phyloP scores from a whole-genome alignment of 2,888 invertebrate genomes.

The Caenorhabditis sulstoni region DNA sequence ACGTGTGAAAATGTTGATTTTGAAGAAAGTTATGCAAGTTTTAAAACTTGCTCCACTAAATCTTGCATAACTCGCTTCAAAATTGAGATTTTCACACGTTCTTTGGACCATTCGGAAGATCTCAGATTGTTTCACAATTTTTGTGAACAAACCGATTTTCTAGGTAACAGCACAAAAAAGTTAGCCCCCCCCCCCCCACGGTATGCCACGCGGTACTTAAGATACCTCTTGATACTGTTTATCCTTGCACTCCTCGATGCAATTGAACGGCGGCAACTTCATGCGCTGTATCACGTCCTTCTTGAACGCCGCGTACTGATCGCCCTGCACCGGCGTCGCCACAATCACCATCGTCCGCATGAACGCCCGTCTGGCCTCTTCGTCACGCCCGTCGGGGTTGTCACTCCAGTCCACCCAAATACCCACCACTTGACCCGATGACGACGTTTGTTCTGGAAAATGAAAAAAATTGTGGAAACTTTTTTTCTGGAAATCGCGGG shows the following conservation, averaged over 20 bases:
- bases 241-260: conserved; percentile 58
- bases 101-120: no score
- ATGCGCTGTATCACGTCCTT: conserved; percentile 68
- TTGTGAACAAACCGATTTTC: no score
- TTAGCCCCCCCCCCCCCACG: no score
- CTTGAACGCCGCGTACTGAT: conserved; percentile 65
- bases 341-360: conserved; percentile 64
- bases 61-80: no score
- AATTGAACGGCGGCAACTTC: conserved; percentile 67
- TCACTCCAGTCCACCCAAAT: conserved; percentile 63
- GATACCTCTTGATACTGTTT: conserved; percentile 53
- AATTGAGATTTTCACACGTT: no score
- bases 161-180: no score
- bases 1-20: no score
- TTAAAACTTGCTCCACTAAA: no score
- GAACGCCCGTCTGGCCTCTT: conserved; percentile 68
- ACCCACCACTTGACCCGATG: conserved; percentile 52
- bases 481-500: no score
- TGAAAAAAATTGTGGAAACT: background rate
- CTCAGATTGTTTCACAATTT: no score
- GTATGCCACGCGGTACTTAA: no score
- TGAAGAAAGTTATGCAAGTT: no score
- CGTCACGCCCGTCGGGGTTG: conserved; percentile 67
- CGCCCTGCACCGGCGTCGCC: conserved; percentile 57
- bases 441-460: conserved; percentile 49